These are phyloP conservation scores for Enchytraeus crypticus DNA, from an alignment of 2,888 invertebrate genomes.

Conservation along the genomic window DNA sequence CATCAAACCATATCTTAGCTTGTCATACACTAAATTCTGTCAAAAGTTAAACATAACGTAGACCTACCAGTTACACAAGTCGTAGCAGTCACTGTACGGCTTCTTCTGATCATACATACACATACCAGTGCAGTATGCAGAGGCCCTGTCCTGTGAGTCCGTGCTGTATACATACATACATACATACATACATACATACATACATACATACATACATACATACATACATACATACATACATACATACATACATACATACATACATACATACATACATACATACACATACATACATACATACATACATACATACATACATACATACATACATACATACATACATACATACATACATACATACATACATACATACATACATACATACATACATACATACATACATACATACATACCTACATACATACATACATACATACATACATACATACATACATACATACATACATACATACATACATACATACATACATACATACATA, in stretches of 20 bases:
- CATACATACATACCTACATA: not conserved
- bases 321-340: not conserved
- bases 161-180: conserved; percentile 19
- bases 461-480: conserved; percentile 8
- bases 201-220: conserved; percentile 5
- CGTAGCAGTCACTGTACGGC: conserved; percentile 27
- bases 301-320: not conserved
- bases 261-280: not conserved
- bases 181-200: conserved; percentile 5
- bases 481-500: conserved; percentile 13
- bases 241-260: not conserved
- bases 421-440: not conserved
- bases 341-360: not conserved
- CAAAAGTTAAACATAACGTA: too few relatives aligned
- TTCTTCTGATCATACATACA: conserved; percentile 27
- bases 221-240: not conserved
- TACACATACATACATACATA: conserved; percentile 6
- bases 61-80: conserved; percentile 28
- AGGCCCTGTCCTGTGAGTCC: conserved; percentile 27
- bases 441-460: conserved; percentile 9
- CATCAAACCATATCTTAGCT: too few relatives aligned
- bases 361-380: not conserved
- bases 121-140: conserved; percentile 27
- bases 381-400: not conserved
- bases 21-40: too few relatives aligned